Conservation (phyloP, 2,797 vertebrate species). For the Psittacula derbiana region DNA sequence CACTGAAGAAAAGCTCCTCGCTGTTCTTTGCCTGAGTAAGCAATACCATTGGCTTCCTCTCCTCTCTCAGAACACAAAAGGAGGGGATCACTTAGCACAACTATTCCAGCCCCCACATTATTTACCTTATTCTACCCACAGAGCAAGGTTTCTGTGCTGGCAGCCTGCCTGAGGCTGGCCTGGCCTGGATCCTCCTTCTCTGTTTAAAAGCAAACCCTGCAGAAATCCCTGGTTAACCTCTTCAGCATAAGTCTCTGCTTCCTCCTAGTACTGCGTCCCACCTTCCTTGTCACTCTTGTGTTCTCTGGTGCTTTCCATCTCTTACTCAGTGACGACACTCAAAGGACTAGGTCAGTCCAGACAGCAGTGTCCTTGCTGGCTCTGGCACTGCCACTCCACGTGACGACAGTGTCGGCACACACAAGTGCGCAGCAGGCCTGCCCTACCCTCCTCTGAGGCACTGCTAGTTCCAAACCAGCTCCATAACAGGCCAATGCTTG, state of each 20-base stretch:
- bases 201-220: background rate
- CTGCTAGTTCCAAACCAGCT: background rate
- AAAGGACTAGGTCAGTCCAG: background rate
- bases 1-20: slow-evolving; percentile 18
- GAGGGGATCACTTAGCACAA: background rate
- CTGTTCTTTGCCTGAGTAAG: background rate
- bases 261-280: background rate
- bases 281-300: background rate
- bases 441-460: background rate
- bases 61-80: background rate
- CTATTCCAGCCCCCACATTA: background rate
- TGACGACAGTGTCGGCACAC: rapidly evolving
- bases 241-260: background rate
- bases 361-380: background rate
- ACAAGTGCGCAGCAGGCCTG: background rate
- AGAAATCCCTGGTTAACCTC: background rate
- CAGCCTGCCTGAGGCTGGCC: background rate
- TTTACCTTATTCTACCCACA: background rate
- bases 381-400: background rate
- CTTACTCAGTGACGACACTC: background rate
- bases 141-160: background rate
- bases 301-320: background rate
- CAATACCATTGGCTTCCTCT: background rate
- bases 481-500: background rate
- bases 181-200: background rate